Evolutionary conservation across 1,140 invertebrate species (phyloP).

Genomic region (Halyomorpha halys): DNA sequence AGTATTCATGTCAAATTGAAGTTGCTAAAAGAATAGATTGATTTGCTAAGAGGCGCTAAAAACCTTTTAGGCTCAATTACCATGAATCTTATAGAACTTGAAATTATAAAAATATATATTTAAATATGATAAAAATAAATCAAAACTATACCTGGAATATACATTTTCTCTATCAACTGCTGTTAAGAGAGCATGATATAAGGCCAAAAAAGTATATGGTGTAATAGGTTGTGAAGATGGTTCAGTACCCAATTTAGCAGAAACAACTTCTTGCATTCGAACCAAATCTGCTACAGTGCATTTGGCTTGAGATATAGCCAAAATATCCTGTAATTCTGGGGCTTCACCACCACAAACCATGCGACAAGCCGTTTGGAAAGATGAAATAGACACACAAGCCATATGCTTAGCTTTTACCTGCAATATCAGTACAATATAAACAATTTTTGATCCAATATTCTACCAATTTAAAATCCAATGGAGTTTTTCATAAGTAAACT

Average conservation of each 20-base stretch:
- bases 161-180: conserved; percentile 22
- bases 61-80: no score
- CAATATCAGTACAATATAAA: conserved; percentile 1
- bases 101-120: no score
- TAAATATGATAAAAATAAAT: no score
- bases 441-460: no score
- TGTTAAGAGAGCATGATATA: conserved; percentile 50
- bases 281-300: conserved; percentile 61
- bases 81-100: no score
- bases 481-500: no score
- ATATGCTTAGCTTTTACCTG: conserved; percentile 52
- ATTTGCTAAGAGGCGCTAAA: background rate
- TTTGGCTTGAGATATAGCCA: conserved; percentile 56
- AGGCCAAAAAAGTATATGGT: conserved; percentile 51
- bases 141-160: conserved; percentile 27
- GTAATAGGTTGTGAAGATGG: conserved; percentile 47
- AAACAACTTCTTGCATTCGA: conserved; percentile 61
- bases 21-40: background rate
- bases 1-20: background rate
- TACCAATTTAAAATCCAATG: no score
- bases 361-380: conserved; percentile 51
- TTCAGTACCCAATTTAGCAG: conserved; percentile 54
- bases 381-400: conserved; percentile 57
- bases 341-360: conserved; percentile 37
- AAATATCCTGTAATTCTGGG: conserved; percentile 39